These are phyloP conservation scores for Scaptomyza caliginosa DNA, from an alignment of 2,888 invertebrate genomes.

Conservation along the genomic window DNA sequence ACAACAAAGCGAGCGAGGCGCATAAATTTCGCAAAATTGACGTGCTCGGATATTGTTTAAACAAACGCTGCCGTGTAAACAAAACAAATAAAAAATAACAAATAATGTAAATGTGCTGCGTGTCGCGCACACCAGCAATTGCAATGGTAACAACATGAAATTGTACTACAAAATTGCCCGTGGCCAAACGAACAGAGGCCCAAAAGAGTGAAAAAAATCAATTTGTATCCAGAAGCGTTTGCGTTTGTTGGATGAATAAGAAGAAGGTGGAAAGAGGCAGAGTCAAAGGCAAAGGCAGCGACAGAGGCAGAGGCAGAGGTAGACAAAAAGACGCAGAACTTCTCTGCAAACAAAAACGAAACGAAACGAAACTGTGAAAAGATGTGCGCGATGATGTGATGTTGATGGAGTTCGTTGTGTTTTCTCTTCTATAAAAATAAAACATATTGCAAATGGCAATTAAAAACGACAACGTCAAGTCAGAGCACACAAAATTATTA, in stretches of 20 bases:
- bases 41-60: constrained; percentile 48
- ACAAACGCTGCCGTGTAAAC: constrained; percentile 48
- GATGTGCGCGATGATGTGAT: constrained; percentile 57
- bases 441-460: constrained; percentile 64
- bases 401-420: constrained; percentile 47
- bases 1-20: constrained; percentile 53
- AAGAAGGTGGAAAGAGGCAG: constrained; percentile 30
- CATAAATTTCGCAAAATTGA: constrained; percentile 55
- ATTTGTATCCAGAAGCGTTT: constrained; percentile 68
- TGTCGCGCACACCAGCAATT: constrained; percentile 4
- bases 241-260: constrained; percentile 35
- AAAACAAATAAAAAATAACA: constrained; percentile 33
- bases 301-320: not conserved
- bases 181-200: constrained; percentile 17
- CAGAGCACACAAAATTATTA: constrained; percentile 29
- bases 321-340: constrained; percentile 53
- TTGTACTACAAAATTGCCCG: constrained; percentile 11
- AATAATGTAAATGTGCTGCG: constrained; percentile 18
- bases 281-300: not conserved
- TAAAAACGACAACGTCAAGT: constrained; percentile 34
- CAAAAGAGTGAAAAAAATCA: constrained; percentile 75
- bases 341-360: constrained; percentile 30
- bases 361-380: constrained; percentile 54
- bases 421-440: constrained; percentile 41
- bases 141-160: constrained; percentile 40